Evolutionary conservation across 1,140 invertebrate genomes (phyloP).

Genomic region (Brachionus koreanus): DNA sequence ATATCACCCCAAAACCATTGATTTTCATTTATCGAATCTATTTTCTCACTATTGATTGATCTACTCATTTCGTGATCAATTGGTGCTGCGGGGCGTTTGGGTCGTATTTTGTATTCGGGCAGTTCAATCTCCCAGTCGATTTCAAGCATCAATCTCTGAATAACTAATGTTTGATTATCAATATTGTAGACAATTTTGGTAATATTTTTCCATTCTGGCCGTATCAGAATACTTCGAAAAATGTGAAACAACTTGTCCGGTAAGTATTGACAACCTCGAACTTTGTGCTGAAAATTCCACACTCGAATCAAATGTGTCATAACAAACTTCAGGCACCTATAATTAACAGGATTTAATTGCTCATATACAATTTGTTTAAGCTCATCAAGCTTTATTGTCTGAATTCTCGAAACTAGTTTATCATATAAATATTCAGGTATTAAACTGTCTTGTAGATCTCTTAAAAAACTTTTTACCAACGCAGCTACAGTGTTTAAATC

Average conservation of each 20-base stretch:
- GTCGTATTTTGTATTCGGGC: conserved; percentile 17
- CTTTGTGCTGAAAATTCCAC: conserved; percentile 1
- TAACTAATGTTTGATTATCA: conserved; percentile 18
- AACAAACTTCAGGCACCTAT: background rate
- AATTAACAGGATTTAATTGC: background rate
- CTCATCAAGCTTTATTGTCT: background rate
- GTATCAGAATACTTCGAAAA: background rate
- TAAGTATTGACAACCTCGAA: conserved; percentile 32
- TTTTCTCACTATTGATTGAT: background rate
- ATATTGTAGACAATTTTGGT: conserved; percentile 21
- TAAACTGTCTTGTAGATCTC: conserved; percentile 9
- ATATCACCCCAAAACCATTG: conserved; percentile 39
- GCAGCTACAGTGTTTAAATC: conserved; percentile 36
- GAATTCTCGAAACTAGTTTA: background rate
- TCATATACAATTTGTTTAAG: conserved; percentile 11
- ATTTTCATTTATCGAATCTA: background rate
- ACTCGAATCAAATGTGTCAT: conserved; percentile 28
- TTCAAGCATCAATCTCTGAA: conserved; percentile 29
- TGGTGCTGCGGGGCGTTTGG: background rate
- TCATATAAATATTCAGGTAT: conserved; percentile 36
- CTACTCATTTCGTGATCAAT: background rate
- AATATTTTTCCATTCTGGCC: conserved; percentile 15
- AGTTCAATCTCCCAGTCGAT: conserved; percentile 13
- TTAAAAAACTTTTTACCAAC: conserved; percentile 27
- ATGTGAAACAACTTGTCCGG: conserved; percentile 40